Percentiles rank a stretch among this genome's conserved stretches.
These are phyloP conservation scores for Corydoras maculifer DNA, from an alignment of 2,113 vertebrate species.

Conservation along the genomic window DNA sequence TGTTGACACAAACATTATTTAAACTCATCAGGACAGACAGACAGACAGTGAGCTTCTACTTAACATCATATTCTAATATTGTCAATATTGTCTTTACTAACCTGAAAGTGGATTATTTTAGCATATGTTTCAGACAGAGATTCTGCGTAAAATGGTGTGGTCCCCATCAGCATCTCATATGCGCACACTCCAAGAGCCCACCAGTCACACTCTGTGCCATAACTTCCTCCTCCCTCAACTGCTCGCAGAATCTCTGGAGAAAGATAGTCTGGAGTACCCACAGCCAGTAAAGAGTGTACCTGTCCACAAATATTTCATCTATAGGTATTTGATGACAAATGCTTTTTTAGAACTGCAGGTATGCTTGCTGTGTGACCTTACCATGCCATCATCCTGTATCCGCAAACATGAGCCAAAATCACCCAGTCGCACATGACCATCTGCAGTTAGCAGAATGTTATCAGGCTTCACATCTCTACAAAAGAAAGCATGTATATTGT, in stretches of 20 bases:
- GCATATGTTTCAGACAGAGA: slow-evolving; percentile 76
- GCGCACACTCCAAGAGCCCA: slow-evolving; percentile 81
- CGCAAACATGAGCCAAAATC: slow-evolving; percentile 82
- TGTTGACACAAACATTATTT: slow-evolving; percentile 37
- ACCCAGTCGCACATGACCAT: slow-evolving; percentile 74
- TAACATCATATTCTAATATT: too few relatives aligned
- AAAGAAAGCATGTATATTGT: background rate
- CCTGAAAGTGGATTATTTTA: slow-evolving; percentile 81
- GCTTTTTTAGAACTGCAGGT: background rate
- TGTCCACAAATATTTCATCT: slow-evolving; percentile 39
- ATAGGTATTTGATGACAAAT: too few relatives aligned
- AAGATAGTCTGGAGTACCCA: slow-evolving; percentile 82
- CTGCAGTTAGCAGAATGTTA: slow-evolving; percentile 75
- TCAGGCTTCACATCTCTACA: slow-evolving; percentile 82
- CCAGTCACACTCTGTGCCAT: slow-evolving; percentile 83
- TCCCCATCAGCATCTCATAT: slow-evolving; percentile 81
- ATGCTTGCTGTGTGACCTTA: slow-evolving; percentile 45
- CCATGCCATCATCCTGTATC: slow-evolving; percentile 70
- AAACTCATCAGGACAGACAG: too few relatives aligned
- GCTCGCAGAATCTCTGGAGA: slow-evolving; percentile 81
- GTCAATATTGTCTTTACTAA: slow-evolving; percentile 29
- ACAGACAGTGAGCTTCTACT: too few relatives aligned
- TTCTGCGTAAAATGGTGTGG: slow-evolving; percentile 78
- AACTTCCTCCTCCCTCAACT: slow-evolving; percentile 64
- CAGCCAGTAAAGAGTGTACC: slow-evolving; percentile 72